Evolutionary conservation across 2,113 vertebrate genomes (phyloP).

Genomic region (Deroptyus accipitrinus): DNA sequence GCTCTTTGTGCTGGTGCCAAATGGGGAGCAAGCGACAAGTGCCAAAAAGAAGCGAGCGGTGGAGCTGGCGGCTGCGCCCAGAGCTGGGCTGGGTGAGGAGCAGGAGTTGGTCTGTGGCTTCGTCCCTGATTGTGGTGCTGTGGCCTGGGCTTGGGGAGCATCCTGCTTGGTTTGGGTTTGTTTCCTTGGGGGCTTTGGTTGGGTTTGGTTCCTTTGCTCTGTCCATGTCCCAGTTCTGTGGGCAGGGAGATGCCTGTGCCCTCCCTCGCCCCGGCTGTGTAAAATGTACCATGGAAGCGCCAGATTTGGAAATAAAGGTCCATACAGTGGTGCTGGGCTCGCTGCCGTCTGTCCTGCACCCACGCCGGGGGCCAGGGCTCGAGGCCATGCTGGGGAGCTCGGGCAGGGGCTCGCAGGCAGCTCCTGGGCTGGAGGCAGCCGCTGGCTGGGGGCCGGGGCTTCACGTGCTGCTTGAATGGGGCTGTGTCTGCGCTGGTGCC

Average conservation of each 20-base stretch:
- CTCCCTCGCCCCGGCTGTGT: slow-evolving; percentile 52
- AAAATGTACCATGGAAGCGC: slow-evolving; percentile 78
- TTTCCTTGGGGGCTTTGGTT: background rate
- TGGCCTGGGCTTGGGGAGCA: slow-evolving; percentile 41
- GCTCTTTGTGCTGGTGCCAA: slow-evolving; percentile 2
- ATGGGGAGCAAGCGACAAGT: slow-evolving; percentile 50
- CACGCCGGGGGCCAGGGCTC: background rate
- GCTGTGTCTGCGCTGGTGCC: background rate
- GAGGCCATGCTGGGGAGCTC: background rate
- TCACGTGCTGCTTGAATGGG: background rate
- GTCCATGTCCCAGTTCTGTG: slow-evolving; percentile 6
- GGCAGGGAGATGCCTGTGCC: background rate
- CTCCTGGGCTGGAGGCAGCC: background rate
- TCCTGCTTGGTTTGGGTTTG: slow-evolving; percentile 20
- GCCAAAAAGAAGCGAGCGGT: slow-evolving; percentile 40
- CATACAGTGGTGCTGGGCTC: slow-evolving; percentile 62
- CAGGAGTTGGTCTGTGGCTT: background rate
- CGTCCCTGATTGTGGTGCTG: slow-evolving; percentile 36
- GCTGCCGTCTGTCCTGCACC: background rate
- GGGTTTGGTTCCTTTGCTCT: background rate
- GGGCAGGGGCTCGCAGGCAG: background rate
- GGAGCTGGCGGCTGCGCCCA: background rate
- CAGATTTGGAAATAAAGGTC: slow-evolving; percentile 84
- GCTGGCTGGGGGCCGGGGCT: background rate
- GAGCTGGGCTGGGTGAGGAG: background rate